A percentile compares a stretch with the other conserved stretches of the same genome.
Evolutionary conservation across 2,797 vertebrate genomes (phyloP).

Genomic region (Trichosurus vulpecula): DNA sequence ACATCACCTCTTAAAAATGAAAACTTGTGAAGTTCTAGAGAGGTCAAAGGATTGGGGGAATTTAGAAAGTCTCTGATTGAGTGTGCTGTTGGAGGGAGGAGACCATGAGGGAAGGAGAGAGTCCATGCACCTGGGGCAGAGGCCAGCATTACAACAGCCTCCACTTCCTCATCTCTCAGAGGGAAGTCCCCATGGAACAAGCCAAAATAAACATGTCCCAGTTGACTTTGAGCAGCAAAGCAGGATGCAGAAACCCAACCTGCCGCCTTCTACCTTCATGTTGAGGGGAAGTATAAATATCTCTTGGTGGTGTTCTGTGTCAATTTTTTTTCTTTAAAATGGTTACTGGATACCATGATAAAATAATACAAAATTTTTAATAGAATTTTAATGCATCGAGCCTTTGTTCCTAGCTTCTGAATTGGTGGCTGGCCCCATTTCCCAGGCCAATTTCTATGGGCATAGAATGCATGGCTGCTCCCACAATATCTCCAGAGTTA

Average conservation of each 20-base stretch:
- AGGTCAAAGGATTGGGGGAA: neutral
- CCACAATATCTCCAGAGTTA: neutral
- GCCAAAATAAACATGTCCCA: neutral
- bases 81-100: neutral
- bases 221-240: neutral
- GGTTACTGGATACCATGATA: neutral
- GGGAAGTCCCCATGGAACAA: conserved; percentile 1
- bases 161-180: neutral
- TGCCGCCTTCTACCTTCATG: neutral
- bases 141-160: neutral
- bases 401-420: neutral
- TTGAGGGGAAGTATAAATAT: neutral
- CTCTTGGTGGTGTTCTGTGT: neutral
- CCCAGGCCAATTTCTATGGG: neutral
- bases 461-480: neutral
- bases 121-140: neutral
- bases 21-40: neutral
- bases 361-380: neutral
- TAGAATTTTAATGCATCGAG: neutral
- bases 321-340: neutral
- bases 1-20: neutral
- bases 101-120: neutral
- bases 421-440: neutral
- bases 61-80: neutral
- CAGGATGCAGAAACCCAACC: conserved; percentile 1